Conservation (phyloP, 2,888 invertebrate species). For the Agrotis ipsilon region DNA sequence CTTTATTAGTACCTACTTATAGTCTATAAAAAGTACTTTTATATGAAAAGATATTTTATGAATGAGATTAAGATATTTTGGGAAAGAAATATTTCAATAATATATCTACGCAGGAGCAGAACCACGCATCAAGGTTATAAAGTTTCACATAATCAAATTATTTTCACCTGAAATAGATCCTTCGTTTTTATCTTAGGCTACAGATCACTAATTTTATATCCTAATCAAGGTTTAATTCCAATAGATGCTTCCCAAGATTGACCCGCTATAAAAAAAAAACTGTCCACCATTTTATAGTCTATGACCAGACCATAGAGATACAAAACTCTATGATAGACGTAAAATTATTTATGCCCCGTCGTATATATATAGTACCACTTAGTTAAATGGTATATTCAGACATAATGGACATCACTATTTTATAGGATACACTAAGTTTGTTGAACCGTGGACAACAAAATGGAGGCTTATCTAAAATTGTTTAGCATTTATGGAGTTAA, state of each 20-base stretch:
- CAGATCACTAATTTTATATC: neutral
- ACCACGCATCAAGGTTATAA: neutral
- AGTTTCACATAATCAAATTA: neutral
- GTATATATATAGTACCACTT: constrained; percentile 56
- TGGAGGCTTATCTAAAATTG: constrained; percentile 29
- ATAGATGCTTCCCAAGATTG: constrained; percentile 2
- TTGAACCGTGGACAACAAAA: constrained; percentile 40
- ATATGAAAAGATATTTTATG: no score
- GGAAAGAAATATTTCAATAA: no score
- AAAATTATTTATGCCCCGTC: constrained; percentile 58
- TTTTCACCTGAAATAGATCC: neutral
- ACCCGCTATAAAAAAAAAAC: constrained; percentile 20
- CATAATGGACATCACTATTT: constrained; percentile 51
- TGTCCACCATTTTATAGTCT: constrained; percentile 27
- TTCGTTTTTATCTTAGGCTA: no score
- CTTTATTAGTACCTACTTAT: no score
- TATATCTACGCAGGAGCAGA: neutral
- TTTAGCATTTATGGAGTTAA: constrained; percentile 31
- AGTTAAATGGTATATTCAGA: constrained; percentile 53
- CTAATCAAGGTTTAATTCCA: neutral
- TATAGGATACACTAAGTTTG: constrained; percentile 54
- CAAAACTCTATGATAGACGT: constrained; percentile 37
- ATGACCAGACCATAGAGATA: constrained; percentile 30
- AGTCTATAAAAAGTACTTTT: no score
- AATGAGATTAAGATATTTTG: no score